Evolutionary conservation across 2,888 invertebrate species (phyloP), one percentile per base, ranked within the genome.

Genomic region (Mantis religiosa): DNA sequence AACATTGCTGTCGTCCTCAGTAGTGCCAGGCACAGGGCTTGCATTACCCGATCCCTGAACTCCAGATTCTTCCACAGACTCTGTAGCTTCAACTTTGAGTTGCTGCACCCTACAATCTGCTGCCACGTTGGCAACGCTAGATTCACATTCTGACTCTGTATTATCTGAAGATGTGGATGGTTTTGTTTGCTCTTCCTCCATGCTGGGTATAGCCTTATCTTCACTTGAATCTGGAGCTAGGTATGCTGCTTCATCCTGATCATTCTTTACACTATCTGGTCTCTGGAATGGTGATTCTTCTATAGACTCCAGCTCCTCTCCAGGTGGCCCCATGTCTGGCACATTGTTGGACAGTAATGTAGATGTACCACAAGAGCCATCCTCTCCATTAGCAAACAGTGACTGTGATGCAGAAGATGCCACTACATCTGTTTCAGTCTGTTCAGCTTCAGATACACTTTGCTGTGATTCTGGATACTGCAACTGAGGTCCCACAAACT

Each of bases 301-400:
- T 82, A 20, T 28, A 47, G 28, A n/a, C 20, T 87, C 82, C 28
- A 71, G 8, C 41, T 90, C 90, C 27, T 89, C 89, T 3, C 90
- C 90, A 15, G 90, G 90, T 34, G 91, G 89, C 27, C 90, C 90
- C n/a, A 83, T 87, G 82, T 90, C 90, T 82, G 83, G 89, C 14
- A 90, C 87, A 47, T 82, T 82, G 82, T 87, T 82, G 20, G 90
- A 89, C n/a, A 90, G 20, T 20, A 90, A 41, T 71, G 89, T 71
- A 87, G 90, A 90, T 14, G 87, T 89, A 15, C 87, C 89, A 83
- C 83, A 89, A 3, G 82, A 8, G 27, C 15, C 27, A 15, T 82
- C 87, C 30, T 87, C 87, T 7, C n/a, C 87, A 82, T 34, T 87
- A 15, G 34, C 71, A 82, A 28, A 87, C 28, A 82, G 9, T 82